These are phyloP conservation scores for Anagyrus pseudococci DNA, from an alignment of 2,888 invertebrate species.

Conservation along the genomic window DNA sequence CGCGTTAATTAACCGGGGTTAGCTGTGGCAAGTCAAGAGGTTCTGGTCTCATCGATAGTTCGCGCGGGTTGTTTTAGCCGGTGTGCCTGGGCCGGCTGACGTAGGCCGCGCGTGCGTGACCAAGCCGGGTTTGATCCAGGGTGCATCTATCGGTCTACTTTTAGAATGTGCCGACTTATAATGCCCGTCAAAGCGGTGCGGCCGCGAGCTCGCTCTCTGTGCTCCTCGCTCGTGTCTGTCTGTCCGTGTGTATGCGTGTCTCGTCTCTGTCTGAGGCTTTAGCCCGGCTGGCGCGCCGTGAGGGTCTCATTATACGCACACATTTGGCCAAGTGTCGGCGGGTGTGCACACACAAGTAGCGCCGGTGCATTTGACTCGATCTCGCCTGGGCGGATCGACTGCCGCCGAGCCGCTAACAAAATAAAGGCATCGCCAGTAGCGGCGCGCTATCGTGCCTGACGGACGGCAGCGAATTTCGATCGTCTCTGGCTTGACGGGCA, in stretches of 20 bases:
- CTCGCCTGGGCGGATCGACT: neutral
- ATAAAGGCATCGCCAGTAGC: conserved; percentile 24
- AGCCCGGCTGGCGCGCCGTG: neutral
- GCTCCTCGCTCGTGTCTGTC: conserved; percentile 3
- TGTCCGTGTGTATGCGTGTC: neutral
- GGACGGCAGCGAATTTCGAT: too few relatives aligned
- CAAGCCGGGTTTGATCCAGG: conserved; percentile 37
- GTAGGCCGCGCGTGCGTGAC: neutral
- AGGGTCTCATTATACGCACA: conserved; percentile 31
- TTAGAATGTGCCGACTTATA: conserved; percentile 29
- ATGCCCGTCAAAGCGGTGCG: conserved; percentile 16
- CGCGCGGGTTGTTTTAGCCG: conserved; percentile 41
- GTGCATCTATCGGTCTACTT: conserved; percentile 37
- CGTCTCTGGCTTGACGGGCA: too few relatives aligned
- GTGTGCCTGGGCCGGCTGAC: too few relatives aligned
- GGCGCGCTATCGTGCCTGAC: too few relatives aligned
- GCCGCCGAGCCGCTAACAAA: conserved; percentile 10
- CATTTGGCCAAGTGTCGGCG: conserved; percentile 29
- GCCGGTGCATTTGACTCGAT: neutral
- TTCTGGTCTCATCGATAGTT: conserved; percentile 48
- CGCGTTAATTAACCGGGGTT: conserved; percentile 46
- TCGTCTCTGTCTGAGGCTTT: conserved; percentile 10
- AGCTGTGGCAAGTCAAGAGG: neutral
- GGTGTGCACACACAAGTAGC: conserved; percentile 22
- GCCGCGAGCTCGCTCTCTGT: neutral